phyloP scores from a whole-genome alignment of 2,113 vertebrate species.

The Alligator mississippiensis region DNA sequence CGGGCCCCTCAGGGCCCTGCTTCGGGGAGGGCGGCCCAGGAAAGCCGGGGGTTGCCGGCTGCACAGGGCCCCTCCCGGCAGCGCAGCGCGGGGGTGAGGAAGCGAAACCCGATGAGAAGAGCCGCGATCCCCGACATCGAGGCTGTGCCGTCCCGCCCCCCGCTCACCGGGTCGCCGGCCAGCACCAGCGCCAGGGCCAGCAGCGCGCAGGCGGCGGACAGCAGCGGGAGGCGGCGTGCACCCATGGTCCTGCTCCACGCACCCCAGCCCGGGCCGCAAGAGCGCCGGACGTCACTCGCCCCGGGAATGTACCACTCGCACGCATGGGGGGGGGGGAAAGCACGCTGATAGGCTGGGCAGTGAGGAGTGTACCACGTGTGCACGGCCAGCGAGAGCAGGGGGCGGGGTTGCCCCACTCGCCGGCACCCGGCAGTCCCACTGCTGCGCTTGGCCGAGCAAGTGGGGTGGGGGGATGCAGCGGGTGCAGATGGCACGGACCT shows the following conservation, averaged over 20 bases:
- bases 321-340: neutral
- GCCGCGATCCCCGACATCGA: neutral
- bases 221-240: neutral
- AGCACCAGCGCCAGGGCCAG: neutral
- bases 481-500: too few species aligned
- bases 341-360: too few species aligned
- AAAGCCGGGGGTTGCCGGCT: too few species aligned
- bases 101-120: too few species aligned
- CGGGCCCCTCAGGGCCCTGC: too few species aligned
- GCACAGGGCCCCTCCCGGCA: too few species aligned
- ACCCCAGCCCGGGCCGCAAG: neutral
- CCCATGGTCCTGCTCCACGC: neutral
- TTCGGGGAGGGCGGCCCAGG: too few species aligned
- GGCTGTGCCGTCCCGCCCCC: neutral
- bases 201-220: neutral
- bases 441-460: too few species aligned
- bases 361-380: neutral
- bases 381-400: neutral
- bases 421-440: too few species aligned
- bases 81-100: too few species aligned
- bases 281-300: neutral
- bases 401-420: too few species aligned
- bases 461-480: too few species aligned
- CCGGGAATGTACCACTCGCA: neutral
- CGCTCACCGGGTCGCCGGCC: slow-evolving; percentile 53